Evolutionary conservation across 2,888 invertebrate species (phyloP), one percentile per base, ranked within the genome.

Genomic region (Tanytarsus gracilentus): DNA sequence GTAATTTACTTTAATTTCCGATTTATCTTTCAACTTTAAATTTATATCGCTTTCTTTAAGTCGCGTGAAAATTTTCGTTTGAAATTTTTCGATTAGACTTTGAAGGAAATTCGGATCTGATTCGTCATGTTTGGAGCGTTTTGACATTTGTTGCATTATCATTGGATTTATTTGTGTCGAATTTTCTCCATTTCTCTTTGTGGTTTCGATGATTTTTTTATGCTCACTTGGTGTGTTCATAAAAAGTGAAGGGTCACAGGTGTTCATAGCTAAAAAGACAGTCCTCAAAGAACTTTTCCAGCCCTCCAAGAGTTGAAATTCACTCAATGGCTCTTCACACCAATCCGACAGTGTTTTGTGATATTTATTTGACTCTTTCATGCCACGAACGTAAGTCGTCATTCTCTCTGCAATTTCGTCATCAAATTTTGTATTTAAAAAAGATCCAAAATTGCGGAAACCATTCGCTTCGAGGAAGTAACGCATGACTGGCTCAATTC

Each of bases 51-150:
- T 18, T 44, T 44, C 44, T 9, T 21, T 16, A 4, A 44, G 21
- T 44, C 23, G 18, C 23, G 44, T 8, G 21, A 44, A 44, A 8
- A 44, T 18, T 44, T 44, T 44, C 4, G 44, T 21, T 44, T 44
- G 44, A 23, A 44, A 44, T 18, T 44, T 44, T 9, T 44, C 44
- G 5, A 18, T 44, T 1, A 44, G 18, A 44, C 23, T 23, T 23
- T 16, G 18, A 44, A 44, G 18, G n/a, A 44, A 44, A 18, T 44
- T 44, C n/a, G 44, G 44, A 44, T 44, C 44, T 18, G 44, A 16
- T 18, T 44, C 44, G 1, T 16, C 11, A 23, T 44, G 21, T 5
- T 18, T 16, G 21, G 23, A 23, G 9, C 18, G 9, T 23, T 18
- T 44, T 23, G 18, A 18, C 11, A 18, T 44, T n/a, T n/a, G n/a